Evolutionary conservation across 2,888 invertebrate species (phyloP).

Genomic region (Physocephala rufipes): DNA sequence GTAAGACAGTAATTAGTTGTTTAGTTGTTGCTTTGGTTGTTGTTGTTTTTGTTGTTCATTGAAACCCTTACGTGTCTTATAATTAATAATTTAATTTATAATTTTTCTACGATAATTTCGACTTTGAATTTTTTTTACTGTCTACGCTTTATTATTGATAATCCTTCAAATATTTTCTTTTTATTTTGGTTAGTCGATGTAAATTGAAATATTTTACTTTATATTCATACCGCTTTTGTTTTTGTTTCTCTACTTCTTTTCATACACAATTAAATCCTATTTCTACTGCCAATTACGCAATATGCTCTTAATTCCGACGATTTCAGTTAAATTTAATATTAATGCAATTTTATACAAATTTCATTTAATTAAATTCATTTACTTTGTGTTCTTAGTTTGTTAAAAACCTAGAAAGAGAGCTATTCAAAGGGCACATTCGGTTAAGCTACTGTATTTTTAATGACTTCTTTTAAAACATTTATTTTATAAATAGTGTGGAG

Average conservation of each 20-base stretch:
- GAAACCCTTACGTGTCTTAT: slow-evolving; percentile 33
- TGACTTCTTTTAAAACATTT: slow-evolving; percentile 36
- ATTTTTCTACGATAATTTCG: not conserved
- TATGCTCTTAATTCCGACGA: not conserved
- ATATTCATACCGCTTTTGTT: not conserved
- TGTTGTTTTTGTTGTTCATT: slow-evolving; percentile 11
- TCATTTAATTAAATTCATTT: slow-evolving; percentile 27
- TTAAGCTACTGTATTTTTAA: slow-evolving; percentile 59
- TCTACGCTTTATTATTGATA: not conserved
- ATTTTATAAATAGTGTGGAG: not conserved
- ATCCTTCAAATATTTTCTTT: not conserved
- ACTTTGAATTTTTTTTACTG: not conserved
- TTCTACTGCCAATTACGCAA: no score
- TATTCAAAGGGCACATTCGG: slow-evolving; percentile 67
- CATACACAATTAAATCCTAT: not conserved
- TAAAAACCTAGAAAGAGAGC: slow-evolving; percentile 60
- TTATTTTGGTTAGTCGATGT: slow-evolving; percentile 8
- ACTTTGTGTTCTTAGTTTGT: slow-evolving; percentile 8
- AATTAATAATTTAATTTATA: slow-evolving; percentile 11
- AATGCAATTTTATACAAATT: not conserved
- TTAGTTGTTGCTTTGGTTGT: no score
- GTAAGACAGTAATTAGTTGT: no score
- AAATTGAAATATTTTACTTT: not conserved
- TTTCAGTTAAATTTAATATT: slow-evolving; percentile 1
- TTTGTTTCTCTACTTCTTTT: not conserved